Conservation (phyloP, 2,888 invertebrate species). For the Polia nebulosa region DNA sequence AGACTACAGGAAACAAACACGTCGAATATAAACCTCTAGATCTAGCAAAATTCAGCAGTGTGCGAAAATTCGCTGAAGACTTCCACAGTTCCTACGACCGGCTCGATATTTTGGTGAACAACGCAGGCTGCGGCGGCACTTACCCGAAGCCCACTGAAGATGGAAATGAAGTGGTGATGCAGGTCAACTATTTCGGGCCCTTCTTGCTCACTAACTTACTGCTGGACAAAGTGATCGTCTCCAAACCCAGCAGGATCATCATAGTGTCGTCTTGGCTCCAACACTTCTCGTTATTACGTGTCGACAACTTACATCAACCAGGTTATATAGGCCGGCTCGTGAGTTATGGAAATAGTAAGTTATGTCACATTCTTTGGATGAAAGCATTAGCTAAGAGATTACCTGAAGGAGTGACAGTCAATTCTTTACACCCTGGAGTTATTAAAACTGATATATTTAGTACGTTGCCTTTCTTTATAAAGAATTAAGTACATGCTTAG, state of each 20-base stretch:
- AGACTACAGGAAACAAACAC: conserved; percentile 93
- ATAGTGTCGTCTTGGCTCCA: conserved; percentile 84
- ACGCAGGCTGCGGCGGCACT: conserved; percentile 84
- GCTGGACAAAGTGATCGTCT: conserved; percentile 83
- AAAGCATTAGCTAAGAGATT: conserved; percentile 83
- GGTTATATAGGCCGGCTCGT: conserved; percentile 48
- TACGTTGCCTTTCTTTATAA: conserved; percentile 82
- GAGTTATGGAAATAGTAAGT: conserved; percentile 87
- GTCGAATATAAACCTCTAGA: conserved; percentile 91
- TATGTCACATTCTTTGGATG: conserved; percentile 83
- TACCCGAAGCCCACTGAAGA: conserved; percentile 89
- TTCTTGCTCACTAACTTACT: conserved; percentile 93
- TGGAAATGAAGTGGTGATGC: conserved; percentile 92
- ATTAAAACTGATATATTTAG: conserved; percentile 95
- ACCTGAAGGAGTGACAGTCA: conserved; percentile 92
- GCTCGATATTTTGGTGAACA: too few relatives aligned
- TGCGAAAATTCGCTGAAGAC: conserved; percentile 92
- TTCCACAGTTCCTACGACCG: conserved; percentile 87
- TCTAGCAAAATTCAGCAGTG: conserved; percentile 86
- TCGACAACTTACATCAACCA: conserved; percentile 70
- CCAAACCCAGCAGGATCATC: conserved; percentile 84
- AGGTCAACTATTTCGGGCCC: conserved; percentile 93
- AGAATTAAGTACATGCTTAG: too few relatives aligned
- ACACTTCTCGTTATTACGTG: conserved; percentile 87
- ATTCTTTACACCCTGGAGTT: conserved; percentile 96